Percentiles rank a stretch among this genome's conserved stretches.
Evolutionary conservation across 2,797 vertebrate genomes (phyloP).

Genomic region (Chiroxiphia lanceolata): DNA sequence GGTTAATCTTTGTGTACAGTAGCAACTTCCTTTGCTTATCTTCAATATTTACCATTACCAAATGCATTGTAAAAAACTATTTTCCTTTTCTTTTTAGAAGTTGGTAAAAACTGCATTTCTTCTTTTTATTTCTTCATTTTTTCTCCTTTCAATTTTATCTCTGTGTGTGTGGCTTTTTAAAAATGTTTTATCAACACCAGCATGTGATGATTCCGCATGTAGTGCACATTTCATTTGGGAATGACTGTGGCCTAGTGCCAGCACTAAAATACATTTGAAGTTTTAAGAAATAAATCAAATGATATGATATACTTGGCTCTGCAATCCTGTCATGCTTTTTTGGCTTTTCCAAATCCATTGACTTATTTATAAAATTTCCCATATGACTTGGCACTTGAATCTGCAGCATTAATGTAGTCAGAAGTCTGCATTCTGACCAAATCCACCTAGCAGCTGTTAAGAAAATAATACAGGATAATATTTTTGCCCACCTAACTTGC

Average conservation of each 20-base stretch:
- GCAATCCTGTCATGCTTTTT: neutral
- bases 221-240: neutral
- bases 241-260: neutral
- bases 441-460: neutral
- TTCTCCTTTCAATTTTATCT: neutral
- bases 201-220: neutral
- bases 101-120: neutral
- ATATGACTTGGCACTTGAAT: neutral
- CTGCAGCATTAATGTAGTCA: neutral
- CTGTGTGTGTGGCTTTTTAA: neutral
- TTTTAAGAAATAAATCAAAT: conserved; percentile 18
- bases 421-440: neutral
- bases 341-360: neutral
- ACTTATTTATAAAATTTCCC: neutral
- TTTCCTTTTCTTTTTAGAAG: neutral
- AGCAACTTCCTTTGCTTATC: neutral
- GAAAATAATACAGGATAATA: neutral
- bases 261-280: neutral
- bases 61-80: neutral
- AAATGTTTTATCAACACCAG: neutral
- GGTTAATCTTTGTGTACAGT: neutral
- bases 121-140: neutral
- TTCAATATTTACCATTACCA: neutral
- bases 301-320: neutral
- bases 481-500: neutral